Evolutionary conservation across 2,113 vertebrate genomes (phyloP).

Genomic region (Ellobius talpinus): DNA sequence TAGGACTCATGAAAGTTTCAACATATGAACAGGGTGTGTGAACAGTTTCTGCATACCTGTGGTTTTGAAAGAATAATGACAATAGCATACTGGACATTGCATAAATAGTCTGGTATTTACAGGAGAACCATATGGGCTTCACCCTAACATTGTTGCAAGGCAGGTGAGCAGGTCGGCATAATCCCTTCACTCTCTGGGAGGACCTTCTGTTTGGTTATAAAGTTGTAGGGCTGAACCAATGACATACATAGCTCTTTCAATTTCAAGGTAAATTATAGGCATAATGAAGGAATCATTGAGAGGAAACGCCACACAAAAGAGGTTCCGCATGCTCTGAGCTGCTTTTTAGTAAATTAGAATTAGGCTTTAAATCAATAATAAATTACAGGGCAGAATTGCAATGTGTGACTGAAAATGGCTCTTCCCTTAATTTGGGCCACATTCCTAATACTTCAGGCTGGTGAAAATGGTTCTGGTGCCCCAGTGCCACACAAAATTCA

Average conservation of each 20-base stretch:
- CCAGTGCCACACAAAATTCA: constrained; percentile 63
- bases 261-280: neutral
- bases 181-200: neutral
- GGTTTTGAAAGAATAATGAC: constrained; percentile 28
- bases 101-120: neutral
- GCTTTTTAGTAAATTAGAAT: constrained; percentile 55
- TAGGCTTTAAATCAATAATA: neutral
- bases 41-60: neutral
- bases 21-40: neutral
- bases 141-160: neutral
- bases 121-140: neutral
- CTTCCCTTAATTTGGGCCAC: neutral
- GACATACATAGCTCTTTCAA: neutral
- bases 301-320: neutral
- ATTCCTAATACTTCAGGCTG: constrained; percentile 54
- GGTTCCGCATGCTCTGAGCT: neutral
- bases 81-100: fast-evolving
- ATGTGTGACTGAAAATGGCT: constrained; percentile 50
- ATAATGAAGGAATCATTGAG: neutral
- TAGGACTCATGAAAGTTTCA: neutral
- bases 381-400: neutral
- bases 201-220: neutral
- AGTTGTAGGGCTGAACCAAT: neutral
- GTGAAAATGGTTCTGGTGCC: constrained; percentile 61
- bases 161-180: neutral